Percentiles rank a stretch among this genome's conserved stretches.
Evolutionary conservation across 2,797 vertebrate species (phyloP).

Genomic region (Sebastes diploproa): DNA sequence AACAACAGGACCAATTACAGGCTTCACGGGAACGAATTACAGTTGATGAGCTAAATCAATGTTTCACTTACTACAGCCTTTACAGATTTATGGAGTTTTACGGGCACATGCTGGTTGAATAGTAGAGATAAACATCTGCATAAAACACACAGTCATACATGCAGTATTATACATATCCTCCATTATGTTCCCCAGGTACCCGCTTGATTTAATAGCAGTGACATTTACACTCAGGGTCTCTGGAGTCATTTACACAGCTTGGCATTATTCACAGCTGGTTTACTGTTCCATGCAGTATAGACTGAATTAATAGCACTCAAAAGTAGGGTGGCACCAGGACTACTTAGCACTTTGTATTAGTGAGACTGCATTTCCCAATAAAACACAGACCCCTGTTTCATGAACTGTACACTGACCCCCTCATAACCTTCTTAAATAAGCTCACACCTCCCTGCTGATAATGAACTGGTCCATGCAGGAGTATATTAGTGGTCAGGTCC

Average conservation of each 20-base stretch:
- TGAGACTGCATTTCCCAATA: constrained; percentile 72
- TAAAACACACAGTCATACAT: constrained; percentile 12
- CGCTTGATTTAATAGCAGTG: constrained; percentile 60
- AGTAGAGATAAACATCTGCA: background rate
- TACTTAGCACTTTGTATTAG: constrained; percentile 71
- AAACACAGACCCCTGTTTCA: constrained; percentile 69
- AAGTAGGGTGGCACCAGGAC: constrained; percentile 68
- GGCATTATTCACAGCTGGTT: constrained; percentile 63
- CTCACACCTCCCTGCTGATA: constrained; percentile 69
- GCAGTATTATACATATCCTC: constrained; percentile 7
- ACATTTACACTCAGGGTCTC: constrained; percentile 68
- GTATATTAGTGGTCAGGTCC: constrained; percentile 68
- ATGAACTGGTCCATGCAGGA: constrained; percentile 68
- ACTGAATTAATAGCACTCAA: constrained; percentile 76
- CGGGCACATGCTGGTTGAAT: background rate
- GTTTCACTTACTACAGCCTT: background rate
- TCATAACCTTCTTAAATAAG: constrained; percentile 70
- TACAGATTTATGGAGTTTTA: constrained; percentile 12
- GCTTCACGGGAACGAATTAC: background rate
- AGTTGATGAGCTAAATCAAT: constrained; percentile 5
- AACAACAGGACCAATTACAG: background rate
- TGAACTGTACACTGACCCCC: constrained; percentile 71
- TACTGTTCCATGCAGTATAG: constrained; percentile 64
- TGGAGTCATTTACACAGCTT: constrained; percentile 57
- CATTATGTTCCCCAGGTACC: constrained; percentile 45